Conservation (phyloP, 2,888 invertebrate species). For the Polyommatus icarus region DNA sequence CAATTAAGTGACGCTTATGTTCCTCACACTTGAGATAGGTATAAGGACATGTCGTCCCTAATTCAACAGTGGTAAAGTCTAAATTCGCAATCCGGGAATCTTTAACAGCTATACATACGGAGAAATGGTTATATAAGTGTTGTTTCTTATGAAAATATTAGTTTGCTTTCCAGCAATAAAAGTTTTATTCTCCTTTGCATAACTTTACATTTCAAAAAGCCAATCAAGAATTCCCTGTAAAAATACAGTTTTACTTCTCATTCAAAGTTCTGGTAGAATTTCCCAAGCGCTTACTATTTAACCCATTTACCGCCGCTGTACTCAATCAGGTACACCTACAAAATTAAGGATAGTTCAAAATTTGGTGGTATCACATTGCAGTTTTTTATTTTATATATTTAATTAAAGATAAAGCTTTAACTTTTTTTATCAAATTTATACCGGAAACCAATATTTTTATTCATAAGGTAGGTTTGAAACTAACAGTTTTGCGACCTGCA, state of each 20-base stretch:
- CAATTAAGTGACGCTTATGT: not conserved
- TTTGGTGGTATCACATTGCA: too few relatives aligned
- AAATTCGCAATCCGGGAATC: not conserved
- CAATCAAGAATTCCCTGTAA: not conserved
- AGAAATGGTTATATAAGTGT: not conserved
- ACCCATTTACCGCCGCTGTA: too few relatives aligned
- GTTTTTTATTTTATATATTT: too few relatives aligned
- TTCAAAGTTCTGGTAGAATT: not conserved
- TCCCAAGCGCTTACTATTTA: not conserved
- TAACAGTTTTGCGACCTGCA: too few relatives aligned
- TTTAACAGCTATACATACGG: not conserved
- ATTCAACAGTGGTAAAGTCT: not conserved
- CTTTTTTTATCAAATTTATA: too few relatives aligned
- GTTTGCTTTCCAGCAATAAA: not conserved
- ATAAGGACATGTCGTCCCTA: not conserved
- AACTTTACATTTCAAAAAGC: conserved; percentile 1
- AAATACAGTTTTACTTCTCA: not conserved
- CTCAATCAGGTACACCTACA: too few relatives aligned
- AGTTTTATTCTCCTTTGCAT: not conserved
- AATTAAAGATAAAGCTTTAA: too few relatives aligned
- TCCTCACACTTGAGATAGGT: not conserved
- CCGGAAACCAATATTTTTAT: too few relatives aligned
- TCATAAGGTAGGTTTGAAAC: too few relatives aligned
- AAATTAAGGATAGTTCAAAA: too few relatives aligned
- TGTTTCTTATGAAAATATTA: conserved; percentile 5